Percentiles rank a stretch among this genome's conserved stretches.
These are phyloP conservation scores for Ispidina picta DNA, from an alignment of 2,797 vertebrate genomes.

Conservation along the genomic window DNA sequence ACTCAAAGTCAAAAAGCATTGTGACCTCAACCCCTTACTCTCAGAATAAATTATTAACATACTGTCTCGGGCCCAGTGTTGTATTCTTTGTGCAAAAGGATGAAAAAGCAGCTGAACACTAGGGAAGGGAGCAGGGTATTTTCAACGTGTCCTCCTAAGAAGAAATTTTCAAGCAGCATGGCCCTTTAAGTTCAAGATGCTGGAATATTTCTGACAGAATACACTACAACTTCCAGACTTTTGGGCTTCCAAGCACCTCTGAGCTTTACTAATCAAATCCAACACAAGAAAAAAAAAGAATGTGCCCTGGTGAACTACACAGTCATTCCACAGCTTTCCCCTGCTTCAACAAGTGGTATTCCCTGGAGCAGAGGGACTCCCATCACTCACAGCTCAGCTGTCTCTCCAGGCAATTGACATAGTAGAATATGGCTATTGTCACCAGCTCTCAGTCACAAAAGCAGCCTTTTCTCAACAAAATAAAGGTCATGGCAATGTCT, in stretches of 20 bases:
- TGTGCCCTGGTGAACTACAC: neutral
- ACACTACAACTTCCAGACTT: neutral
- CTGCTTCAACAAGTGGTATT: neutral
- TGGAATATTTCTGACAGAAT: neutral
- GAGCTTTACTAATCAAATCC: neutral
- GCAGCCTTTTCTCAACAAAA: neutral
- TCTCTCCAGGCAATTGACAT: fast-evolving
- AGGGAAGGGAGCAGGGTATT: neutral
- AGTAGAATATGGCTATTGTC: neutral
- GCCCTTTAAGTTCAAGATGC: neutral
- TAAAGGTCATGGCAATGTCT: neutral
- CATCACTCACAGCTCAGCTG: neutral
- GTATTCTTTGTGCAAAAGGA: neutral
- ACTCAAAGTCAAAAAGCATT: constrained; percentile 42
- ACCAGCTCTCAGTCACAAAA: neutral
- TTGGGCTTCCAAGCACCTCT: neutral
- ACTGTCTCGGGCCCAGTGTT: neutral
- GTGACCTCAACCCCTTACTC: constrained; percentile 19
- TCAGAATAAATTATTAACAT: constrained; percentile 7
- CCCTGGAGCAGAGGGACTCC: neutral
- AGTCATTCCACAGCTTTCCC: neutral
- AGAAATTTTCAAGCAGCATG: fast-evolving
- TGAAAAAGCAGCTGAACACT: neutral
- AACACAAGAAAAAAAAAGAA: neutral
- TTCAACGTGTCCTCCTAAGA: neutral